Evolutionary conservation across 2,797 vertebrate species (phyloP).

Genomic region (Morus bassanus): DNA sequence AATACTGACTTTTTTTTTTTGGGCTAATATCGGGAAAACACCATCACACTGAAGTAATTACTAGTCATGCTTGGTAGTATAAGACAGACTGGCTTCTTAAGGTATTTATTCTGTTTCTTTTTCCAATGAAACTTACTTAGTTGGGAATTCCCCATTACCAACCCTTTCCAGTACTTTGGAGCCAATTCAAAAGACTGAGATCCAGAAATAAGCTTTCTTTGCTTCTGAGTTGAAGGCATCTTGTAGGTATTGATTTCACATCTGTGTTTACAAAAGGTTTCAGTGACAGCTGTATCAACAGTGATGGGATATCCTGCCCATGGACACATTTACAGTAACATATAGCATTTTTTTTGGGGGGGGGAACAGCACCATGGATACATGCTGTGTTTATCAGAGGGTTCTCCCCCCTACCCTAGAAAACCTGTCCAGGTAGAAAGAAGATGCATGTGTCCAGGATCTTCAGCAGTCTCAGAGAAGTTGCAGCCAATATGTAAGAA

Average conservation of each 20-base stretch:
- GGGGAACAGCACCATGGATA: neutral
- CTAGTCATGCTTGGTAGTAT: neutral
- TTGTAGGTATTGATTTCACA: neutral
- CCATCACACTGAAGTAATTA: neutral
- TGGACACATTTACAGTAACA: neutral
- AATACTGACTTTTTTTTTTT: neutral
- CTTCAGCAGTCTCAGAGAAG: neutral
- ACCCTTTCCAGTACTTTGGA: neutral
- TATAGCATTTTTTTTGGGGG: neutral
- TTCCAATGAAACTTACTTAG: neutral
- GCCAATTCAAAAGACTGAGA: neutral
- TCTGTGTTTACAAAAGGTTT: neutral
- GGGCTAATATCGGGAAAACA: neutral
- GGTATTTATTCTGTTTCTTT: neutral
- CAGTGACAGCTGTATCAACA: neutral
- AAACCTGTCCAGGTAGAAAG: neutral
- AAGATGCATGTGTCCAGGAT: neutral
- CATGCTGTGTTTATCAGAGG: neutral
- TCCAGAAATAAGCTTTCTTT: conserved; percentile 4
- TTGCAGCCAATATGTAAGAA: neutral
- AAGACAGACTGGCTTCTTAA: neutral
- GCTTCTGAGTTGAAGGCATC: neutral
- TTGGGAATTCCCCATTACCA: neutral
- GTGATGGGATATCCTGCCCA: neutral
- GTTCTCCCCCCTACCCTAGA: neutral